phyloP scores from a whole-genome alignment of 2,888 invertebrate genomes.

The Rhimphoctona megacephalus region DNA sequence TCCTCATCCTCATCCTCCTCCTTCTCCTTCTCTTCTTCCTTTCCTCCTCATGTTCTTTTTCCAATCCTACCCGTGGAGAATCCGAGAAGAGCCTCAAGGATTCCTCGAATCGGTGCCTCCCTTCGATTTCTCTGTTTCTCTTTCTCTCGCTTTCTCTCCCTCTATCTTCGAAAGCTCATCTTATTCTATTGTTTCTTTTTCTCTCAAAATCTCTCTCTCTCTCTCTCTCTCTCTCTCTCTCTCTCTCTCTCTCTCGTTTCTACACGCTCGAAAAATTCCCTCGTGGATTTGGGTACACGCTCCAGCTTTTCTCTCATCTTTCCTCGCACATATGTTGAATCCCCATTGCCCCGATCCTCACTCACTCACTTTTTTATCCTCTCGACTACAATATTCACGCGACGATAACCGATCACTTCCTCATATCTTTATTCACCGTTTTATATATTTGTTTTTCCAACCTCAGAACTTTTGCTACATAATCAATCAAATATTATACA shows the following conservation, averaged over 20 bases:
- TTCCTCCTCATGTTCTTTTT: constrained; percentile 35
- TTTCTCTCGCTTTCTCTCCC: constrained; percentile 37
- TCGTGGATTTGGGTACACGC: constrained; percentile 35
- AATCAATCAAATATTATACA: background rate
- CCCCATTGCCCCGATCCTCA: constrained; percentile 26
- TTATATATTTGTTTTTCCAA: background rate
- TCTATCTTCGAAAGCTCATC: constrained; percentile 57
- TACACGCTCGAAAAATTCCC: constrained; percentile 53
- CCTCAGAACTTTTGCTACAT: background rate
- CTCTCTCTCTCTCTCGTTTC: background rate
- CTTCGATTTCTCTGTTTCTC: constrained; percentile 40
- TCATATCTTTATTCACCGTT: constrained; percentile 2
- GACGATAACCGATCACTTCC: constrained; percentile 8
- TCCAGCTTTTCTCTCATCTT: constrained; percentile 60
- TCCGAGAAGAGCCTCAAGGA: constrained; percentile 69
- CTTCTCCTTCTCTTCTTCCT: background rate
- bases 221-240: background rate
- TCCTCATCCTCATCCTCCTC: background rate
- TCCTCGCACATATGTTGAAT: constrained; percentile 12
- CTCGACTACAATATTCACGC: constrained; percentile 20
- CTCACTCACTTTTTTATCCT: constrained; percentile 8
- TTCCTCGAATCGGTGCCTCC: constrained; percentile 68
- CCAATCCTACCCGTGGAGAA: constrained; percentile 49
- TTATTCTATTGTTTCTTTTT: constrained; percentile 22
- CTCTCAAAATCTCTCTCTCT: constrained; percentile 14